Base-by-base conservation (phyloP, 2,888 invertebrate species). In the Molorchus minor region DNA sequence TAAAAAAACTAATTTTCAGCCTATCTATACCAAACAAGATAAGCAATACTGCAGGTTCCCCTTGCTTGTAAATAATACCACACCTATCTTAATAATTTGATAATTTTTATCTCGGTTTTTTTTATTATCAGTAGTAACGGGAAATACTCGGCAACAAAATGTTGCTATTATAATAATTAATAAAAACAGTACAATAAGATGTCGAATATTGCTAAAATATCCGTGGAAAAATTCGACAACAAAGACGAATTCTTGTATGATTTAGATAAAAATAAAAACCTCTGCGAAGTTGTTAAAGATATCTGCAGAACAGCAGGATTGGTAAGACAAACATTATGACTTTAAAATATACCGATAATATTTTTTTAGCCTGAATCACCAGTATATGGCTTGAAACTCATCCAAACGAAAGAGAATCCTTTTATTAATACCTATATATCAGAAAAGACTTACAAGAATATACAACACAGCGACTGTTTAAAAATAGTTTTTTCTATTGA, bases 401-500 rank as follows among this genome's bases (percentile, higher is more conserved):
- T 70, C 4, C 66, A 66, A 20, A 74, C 73, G 1, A 71, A 74
- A 20, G 57, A 57, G 8, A 62, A 61, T 56, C 35, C 49, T 46
- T n/a, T 56, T 62, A 49, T 64, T 30, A 64, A 66, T 17, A 63
- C 69, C 33, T 78, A 76, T 54, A 64, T 79, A 10, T 73, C 76
- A 0, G 73, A 75, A 4, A 71, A 72, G 12, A 78, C 76, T 60
- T 73, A 70, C 41, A 49, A 71, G 12, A 70, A 75, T 16, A 74
- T 79, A 33, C 69, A 75, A 59, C 74, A 79, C 61, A 78, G 74
- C 15, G 73, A 75, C 58, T 75, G 75, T 35, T 58, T 80, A 20
- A 74, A 77, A 67, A 66, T 80, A 4, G 77, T 73, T 2, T 75
- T 74, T 63, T 77, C 78, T 0, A 53, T 79, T 1, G 61, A 70